Conservation (phyloP, 2,797 vertebrate genomes). For the Kryptolebias ocellatus region DNA sequence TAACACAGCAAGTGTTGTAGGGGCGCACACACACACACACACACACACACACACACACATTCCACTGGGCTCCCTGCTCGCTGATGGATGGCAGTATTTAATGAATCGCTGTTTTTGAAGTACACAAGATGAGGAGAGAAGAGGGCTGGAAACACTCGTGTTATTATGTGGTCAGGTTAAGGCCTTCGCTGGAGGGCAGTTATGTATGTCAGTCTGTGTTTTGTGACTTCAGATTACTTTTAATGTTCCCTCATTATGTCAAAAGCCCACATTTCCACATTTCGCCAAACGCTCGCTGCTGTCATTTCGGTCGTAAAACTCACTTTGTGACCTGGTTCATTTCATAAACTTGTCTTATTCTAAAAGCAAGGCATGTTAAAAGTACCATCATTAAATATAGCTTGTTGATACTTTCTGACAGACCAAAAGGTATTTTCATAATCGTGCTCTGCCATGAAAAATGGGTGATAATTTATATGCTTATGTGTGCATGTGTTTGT, state of each 20-base stretch:
- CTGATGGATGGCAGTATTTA: constrained; percentile 65
- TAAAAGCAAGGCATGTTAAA: background rate
- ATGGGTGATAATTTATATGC: too few species aligned
- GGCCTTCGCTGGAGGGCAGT: constrained; percentile 36
- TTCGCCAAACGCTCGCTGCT: constrained; percentile 4
- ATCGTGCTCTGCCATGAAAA: background rate
- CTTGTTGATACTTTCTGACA: background rate
- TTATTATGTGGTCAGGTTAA: constrained; percentile 48
- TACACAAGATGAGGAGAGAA: constrained; percentile 67
- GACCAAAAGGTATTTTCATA: background rate
- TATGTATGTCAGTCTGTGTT: constrained; percentile 26
- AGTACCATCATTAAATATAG: background rate
- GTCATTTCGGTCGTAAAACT: constrained; percentile 16
- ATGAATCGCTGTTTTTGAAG: constrained; percentile 72
- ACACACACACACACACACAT: constrained; percentile 52
- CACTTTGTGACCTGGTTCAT: constrained; percentile 9
- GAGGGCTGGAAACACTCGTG: constrained; percentile 59
- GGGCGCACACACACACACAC: constrained; percentile 43
- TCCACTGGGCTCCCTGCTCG: constrained; percentile 46
- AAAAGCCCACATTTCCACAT: constrained; percentile 2
- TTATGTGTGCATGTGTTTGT: too few species aligned
- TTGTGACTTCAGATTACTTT: constrained; percentile 19
- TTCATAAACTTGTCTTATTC: background rate
- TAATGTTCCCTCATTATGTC: constrained; percentile 13
- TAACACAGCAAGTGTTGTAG: constrained; percentile 38